Conservation (phyloP, 2,888 invertebrate genomes). For the Nowickia ferox region DNA sequence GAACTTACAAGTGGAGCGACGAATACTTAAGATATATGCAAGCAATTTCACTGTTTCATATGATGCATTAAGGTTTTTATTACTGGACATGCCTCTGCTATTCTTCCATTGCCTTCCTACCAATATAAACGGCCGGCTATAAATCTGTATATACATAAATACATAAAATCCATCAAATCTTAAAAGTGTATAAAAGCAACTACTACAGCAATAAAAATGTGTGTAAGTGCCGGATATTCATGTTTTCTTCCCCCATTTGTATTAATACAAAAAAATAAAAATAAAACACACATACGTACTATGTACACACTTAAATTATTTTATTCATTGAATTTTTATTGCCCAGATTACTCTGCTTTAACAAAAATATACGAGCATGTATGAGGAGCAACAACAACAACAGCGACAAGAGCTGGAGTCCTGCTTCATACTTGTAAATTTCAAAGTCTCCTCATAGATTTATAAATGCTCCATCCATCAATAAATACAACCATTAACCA, state of each 20-base stretch:
- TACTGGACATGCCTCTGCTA: background rate
- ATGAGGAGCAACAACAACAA: background rate
- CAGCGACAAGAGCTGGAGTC: background rate
- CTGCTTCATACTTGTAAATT: background rate
- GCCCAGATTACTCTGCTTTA: slow-evolving; percentile 58
- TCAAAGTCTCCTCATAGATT: slow-evolving; percentile 14
- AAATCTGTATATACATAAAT: background rate
- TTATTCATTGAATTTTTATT: slow-evolving; percentile 70
- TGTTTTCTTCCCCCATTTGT: background rate
- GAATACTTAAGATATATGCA: background rate
- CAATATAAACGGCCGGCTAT: slow-evolving; percentile 4
- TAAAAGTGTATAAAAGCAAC: slow-evolving; percentile 1
- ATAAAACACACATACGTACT: background rate
- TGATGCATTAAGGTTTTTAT: slow-evolving; percentile 5
- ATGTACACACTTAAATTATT: slow-evolving; percentile 52
- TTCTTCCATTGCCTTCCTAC: background rate
- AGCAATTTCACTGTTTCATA: background rate
- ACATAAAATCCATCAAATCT: slow-evolving; percentile 2
- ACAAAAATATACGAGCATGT: slow-evolving; percentile 31
- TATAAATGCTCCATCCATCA: slow-evolving; percentile 39
- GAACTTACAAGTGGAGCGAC: background rate
- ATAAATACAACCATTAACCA: slow-evolving; percentile 36
- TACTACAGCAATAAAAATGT: background rate
- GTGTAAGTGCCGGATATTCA: slow-evolving; percentile 27
- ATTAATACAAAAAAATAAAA: slow-evolving; percentile 3